A percentile compares a stretch with the other conserved stretches of the same genome.
Conservation (phyloP, 2,113 vertebrate species). For the Saguinus imperator region DNA sequence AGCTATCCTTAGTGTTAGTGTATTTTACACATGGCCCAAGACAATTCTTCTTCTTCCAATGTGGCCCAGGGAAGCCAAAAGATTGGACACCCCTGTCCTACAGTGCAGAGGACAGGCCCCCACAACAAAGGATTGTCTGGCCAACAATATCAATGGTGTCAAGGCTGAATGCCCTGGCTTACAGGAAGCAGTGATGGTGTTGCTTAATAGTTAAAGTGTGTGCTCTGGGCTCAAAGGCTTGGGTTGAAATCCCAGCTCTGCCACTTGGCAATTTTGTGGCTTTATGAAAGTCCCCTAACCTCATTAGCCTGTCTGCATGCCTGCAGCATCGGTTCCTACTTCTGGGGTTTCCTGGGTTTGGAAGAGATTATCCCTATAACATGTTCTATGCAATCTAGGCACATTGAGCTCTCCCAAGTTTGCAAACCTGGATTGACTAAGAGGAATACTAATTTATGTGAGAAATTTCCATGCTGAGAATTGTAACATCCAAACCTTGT, state of each 20-base stretch:
- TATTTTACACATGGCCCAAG: no score
- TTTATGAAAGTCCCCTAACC: not conserved
- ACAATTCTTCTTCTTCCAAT: no score
- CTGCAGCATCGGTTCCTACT: not conserved
- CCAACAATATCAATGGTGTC: no score
- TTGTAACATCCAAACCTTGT: not conserved
- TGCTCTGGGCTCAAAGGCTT: not conserved
- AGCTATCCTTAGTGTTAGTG: no score
- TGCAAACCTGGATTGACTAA: not conserved
- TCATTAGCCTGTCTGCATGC: not conserved
- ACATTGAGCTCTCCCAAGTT: not conserved
- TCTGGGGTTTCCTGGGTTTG: not conserved
- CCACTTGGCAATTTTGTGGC: not conserved
- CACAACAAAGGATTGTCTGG: not conserved
- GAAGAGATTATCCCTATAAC: not conserved
- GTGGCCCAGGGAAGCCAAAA: no score
- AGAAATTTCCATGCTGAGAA: not conserved
- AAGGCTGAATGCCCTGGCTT: not conserved
- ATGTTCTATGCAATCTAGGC: not conserved
- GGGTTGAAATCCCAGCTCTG: not conserved
- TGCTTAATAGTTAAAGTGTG: not conserved
- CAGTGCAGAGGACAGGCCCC: not conserved
- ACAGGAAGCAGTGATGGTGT: not conserved
- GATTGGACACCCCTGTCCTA: no score
- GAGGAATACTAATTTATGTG: fast-evolving